Evolutionary conservation across 2,888 invertebrate genomes (phyloP), one percentile per base, ranked within the genome.

Genomic region (Dioctria rufipes): DNA sequence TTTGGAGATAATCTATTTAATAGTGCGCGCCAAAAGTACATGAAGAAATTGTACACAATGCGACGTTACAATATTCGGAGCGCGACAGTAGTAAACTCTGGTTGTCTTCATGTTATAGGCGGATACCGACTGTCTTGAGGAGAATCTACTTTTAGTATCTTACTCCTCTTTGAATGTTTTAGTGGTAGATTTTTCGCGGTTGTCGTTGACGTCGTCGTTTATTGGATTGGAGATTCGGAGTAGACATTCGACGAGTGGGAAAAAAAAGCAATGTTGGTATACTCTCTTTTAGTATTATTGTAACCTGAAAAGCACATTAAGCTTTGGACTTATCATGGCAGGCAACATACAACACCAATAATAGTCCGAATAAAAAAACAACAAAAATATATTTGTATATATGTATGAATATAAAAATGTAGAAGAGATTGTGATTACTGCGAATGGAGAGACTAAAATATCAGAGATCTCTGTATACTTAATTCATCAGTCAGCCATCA

Each of bases 41-140:
- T 49, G 60, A 49, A 60, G 42, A 60, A 66, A 67, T 80, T 69
- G 58, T 69, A 80, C 46, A 69, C 80, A 71, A 65, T 61, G 61
- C 60, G 69, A 80, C 80, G 67, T 80, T 80, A 66, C 80, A 80
- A 80, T 80, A 51, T 75, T 61, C 63, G 69, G 51, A 69, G 75
- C 66, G 80, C 69, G 77, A 80, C 77, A 77, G 80, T 80, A 75
- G 71, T 80, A 60, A 43, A 80, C 69, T 77, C 43, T 61, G 49
- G 80, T 80, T 65, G 82, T 80, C 80, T 80, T 80, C 82, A 80
- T 80, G 80, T 80, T 80, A 82, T 82, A 80, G 82, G 80, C 82
- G 82, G 82, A 82, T 82, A 82, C 82, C 80, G 82, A 80, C 75
- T 80, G 78, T 77, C 80, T 43, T 73, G 73, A 79, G 25, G 25